phyloP scores from a whole-genome alignment of 2,888 invertebrate genomes.

The Galerucella calmariensis region DNA sequence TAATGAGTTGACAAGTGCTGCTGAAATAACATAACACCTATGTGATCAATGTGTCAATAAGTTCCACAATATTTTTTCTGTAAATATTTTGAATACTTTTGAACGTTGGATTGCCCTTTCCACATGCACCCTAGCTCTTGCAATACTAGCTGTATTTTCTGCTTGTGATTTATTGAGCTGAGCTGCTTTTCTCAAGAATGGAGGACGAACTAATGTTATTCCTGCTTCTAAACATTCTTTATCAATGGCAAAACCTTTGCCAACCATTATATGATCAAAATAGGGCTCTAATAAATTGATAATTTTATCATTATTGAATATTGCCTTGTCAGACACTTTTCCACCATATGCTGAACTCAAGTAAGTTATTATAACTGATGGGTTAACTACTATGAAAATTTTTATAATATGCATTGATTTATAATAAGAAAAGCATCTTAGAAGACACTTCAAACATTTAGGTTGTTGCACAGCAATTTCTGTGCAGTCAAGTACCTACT shows the following conservation, averaged over 20 bases:
- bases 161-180: constrained; percentile 14
- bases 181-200: constrained; percentile 8
- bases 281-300: constrained; percentile 1
- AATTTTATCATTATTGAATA: constrained; percentile 13
- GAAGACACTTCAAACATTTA: constrained; percentile 6
- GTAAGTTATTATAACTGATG: constrained; percentile 10
- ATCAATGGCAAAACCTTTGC: constrained; percentile 3
- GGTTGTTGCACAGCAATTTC: constrained; percentile 18
- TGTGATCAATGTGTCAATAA: constrained; percentile 4
- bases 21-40: constrained; percentile 12
- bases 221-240: constrained; percentile 16
- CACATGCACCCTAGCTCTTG: constrained; percentile 13
- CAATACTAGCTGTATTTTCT: constrained; percentile 13
- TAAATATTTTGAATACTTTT: constrained; percentile 11
- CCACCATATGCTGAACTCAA: not conserved
- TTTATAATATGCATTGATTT: constrained; percentile 10
- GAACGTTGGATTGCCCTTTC: not conserved
- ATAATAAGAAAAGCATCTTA: constrained; percentile 2
- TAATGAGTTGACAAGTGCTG: constrained; percentile 8
- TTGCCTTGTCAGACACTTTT: constrained; percentile 14
- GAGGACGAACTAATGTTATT: constrained; percentile 18
- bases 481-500: constrained; percentile 10
- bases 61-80: constrained; percentile 11
- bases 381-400: constrained; percentile 3
- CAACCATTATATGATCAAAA: constrained; percentile 12